Base-by-base conservation (phyloP, 2,113 vertebrate species). In the Corynorhinus townsendii region DNA sequence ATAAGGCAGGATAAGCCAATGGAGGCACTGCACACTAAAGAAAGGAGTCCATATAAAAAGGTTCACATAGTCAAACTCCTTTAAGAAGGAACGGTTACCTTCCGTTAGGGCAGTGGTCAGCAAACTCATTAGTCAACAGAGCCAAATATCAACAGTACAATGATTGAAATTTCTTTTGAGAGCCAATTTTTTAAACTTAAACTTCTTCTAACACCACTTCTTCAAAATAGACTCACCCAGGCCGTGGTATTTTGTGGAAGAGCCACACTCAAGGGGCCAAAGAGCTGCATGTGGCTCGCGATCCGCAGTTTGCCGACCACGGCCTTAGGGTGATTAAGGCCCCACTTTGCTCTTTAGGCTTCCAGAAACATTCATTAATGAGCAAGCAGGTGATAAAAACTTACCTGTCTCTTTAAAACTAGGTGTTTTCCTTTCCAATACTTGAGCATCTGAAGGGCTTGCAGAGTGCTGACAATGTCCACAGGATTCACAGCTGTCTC, bases 391-490 rank as follows among this genome's bases (percentile, higher is more conserved):
- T 83, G 35, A 89, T 16, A 24, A 84, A 83, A 40, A 80, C 33
- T 97, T 97, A 99, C 99, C 99, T 99, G 99, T 98, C 99, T 99
- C 96, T 99, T 99, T 91, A 99, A 98, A 76, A 99, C 99, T 92
- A 99, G 97, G 97, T 99, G 99, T 71, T 99, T 99, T 91, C 99
- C 99, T 95, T 99, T 99, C 99, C 99, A 99, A 96, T 99, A 99
- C 94, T 99, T 99, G 77, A 99, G 99, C 99, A 99, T 99, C 98
- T 99, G 99, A 76, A 99, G 99, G 1, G 99, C 99, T 98, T 99
- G 99, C 97, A 99, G 98, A 0, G 99, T 99, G 98, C 99, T 99
- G 76, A 99, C 99, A 2, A 99, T 99, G 98, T 99, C 99, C 79
- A 99, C 99, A 0, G 99, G 99, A 96, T 99, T 99, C 38, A 99